Evolutionary conservation across 1,140 invertebrate species (phyloP).

Genomic region (Drosophila lacteicornis): DNA sequence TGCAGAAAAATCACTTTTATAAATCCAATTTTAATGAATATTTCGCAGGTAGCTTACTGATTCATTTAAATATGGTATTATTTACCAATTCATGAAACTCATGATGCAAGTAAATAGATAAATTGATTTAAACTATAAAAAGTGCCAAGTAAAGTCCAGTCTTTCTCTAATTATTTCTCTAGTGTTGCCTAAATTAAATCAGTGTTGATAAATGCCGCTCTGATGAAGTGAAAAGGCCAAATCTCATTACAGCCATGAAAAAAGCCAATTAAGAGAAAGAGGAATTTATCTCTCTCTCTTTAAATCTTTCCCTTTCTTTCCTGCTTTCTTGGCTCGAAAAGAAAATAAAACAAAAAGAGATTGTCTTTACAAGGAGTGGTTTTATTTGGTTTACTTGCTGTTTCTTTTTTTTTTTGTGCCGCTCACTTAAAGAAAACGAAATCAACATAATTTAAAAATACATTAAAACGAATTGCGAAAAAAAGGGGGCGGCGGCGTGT

Average conservation of each 20-base stretch:
- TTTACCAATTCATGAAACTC: neutral
- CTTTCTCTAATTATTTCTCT: neutral
- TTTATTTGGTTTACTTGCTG: conserved; percentile 7
- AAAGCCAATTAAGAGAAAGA: conserved; percentile 16
- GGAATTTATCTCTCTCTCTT: conserved; percentile 9
- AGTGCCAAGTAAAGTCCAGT: neutral
- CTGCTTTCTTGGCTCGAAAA: neutral
- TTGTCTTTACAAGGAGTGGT: conserved; percentile 9
- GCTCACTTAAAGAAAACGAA: conserved; percentile 53
- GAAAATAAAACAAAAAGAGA: conserved; percentile 2
- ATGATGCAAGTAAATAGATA: no score
- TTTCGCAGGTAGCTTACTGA: neutral
- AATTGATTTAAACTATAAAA: neutral
- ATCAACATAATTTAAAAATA: conserved; percentile 79
- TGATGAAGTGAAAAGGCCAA: conserved; percentile 11
- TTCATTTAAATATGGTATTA: neutral
- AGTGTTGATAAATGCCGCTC: conserved; percentile 20
- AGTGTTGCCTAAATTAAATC: conserved; percentile 1
- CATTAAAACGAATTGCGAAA: conserved; percentile 68
- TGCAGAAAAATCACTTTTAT: neutral
- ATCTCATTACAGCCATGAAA: conserved; percentile 13
- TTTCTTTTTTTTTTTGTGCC: neutral
- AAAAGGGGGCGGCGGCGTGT: conserved; percentile 26
- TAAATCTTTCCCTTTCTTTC: neutral
- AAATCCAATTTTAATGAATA: no score